Evolutionary conservation across 92 coral and sea anemone genomes (phyloP), one percentile per base, ranked within the genome.

Genomic region (Muricea muricata): DNA sequence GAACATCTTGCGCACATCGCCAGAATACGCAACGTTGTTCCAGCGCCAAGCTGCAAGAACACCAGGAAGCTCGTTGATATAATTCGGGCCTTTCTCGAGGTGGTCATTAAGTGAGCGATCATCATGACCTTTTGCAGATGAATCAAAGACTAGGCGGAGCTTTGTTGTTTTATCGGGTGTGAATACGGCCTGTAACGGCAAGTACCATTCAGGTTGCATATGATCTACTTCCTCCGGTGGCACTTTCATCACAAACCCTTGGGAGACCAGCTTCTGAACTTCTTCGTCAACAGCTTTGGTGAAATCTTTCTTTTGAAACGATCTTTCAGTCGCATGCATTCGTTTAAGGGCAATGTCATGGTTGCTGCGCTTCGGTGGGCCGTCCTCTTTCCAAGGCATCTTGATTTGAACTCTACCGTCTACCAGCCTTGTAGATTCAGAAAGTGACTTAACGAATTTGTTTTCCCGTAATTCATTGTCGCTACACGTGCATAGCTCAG

Each of bases 1-100:
- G 28, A 91, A 88, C 94, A 91, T 89, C 66, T 81, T 86, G 5
- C 88, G 71, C 17, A 87, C 58, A 74, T 90, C 86, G 3, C 89
- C 89, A 10, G 86, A 69, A 33, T 86, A 48, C 1, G 56, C 56
- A 3, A 48, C 21, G 1, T 48, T 10, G 13, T 48, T 20, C 56
- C 56, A 48, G 2, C 56, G 56, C 56, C 56, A 48, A 7, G 56
- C 56, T 48, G 56, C 13, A 81, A 15, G 92, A 86, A 7, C 86
- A 79, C n/a, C 79, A 54, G 60, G 86, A 85, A 86, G 68, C 85
- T 78, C 88, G 13, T 48, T 48, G 21, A 48, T 48, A 18, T 48
- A 48, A 20, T 48, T 48, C 17, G 84, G 56, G 3, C 56, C 56
- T 20, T 48, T 48, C 13, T 48, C 56, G 5, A 48, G 56, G 56